A percentile compares a stretch with the other conserved stretches of the same genome.
phyloP scores from a whole-genome alignment of 2,113 vertebrate species.

The Holacanthus passer region DNA sequence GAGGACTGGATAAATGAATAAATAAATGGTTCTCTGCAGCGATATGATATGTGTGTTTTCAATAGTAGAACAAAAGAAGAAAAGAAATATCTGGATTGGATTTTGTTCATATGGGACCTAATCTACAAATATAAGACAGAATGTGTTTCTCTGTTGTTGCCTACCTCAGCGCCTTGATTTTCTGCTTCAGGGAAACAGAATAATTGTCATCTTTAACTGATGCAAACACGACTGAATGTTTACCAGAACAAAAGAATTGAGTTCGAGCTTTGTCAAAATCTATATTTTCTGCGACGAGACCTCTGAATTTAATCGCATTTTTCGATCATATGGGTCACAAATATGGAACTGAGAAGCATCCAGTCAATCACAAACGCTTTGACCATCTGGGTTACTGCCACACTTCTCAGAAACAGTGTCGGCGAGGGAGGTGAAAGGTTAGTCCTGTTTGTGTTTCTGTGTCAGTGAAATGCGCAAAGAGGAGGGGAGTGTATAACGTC shows the following conservation, averaged over 20 bases:
- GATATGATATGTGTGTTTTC: constrained; percentile 39
- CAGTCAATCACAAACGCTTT: constrained; percentile 1
- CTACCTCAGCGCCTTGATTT: background rate
- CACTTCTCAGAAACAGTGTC: constrained; percentile 50
- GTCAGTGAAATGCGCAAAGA: constrained; percentile 74
- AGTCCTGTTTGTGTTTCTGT: constrained; percentile 82
- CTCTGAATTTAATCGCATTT: background rate
- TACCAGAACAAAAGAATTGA: background rate
- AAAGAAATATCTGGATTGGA: constrained; percentile 12
- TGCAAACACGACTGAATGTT: background rate
- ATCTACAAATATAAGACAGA: background rate
- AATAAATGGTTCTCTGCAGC: constrained; percentile 4
- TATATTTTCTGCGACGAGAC: background rate
- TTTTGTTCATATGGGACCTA: constrained; percentile 9
- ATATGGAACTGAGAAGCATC: background rate
- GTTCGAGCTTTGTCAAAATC: background rate
- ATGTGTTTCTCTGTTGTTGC: background rate
- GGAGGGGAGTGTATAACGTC: constrained; percentile 55
- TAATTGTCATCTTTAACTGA: background rate
- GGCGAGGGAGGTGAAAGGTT: constrained; percentile 72
- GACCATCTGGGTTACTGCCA: constrained; percentile 37
- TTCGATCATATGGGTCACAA: background rate
- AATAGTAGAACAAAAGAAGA: constrained; percentile 31
- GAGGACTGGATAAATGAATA: constrained; percentile 24
- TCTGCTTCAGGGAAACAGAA: background rate